Evolutionary conservation across 2,797 vertebrate species (phyloP), one percentile per base, ranked within the genome.

Genomic region (Myripristis murdjan): DNA sequence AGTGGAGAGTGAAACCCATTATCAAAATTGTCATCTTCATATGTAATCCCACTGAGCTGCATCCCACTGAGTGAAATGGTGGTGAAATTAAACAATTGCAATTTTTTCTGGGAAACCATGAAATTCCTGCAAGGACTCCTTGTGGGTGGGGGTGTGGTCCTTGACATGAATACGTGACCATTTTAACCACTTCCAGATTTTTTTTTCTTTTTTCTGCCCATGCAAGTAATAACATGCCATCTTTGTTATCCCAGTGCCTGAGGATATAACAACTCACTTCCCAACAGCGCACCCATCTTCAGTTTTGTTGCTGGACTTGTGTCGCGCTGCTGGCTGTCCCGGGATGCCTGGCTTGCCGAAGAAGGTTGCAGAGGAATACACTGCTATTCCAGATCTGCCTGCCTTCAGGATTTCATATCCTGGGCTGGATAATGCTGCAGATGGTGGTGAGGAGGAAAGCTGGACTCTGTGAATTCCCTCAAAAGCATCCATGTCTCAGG

Each of bases 381-480:
- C 89, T 2, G 85, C 81, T 60, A 94, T 90, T 70, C 91, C 93
- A 49, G 92, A 91, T 46, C 75, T 84, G 14, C 90, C 91, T 1
- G 79, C 18, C 55, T 82, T 86, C 24, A 94, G 48, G 61, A 95
- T 58, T 74, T 95, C 93, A 78, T 94, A 94, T 10, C 92, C 91
- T 1, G 83, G 92, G 58, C 64, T 60, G 2, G 85, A 73, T 39
- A 85, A 49, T 47, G 63, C 15, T 15, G 70, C 77, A 44, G 83
- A 53, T 0, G 92, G 85, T 2, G 91, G 90, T 68, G 94, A 92
- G 1, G 93, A 83, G 23, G 93, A 93, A 57, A 95, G 88, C 70
- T 85, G 91, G 73, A 95, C 91, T 0, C 75, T 81, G 82, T 95
- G 94, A 77, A 95, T 87, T 70, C 94, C 94, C 84, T 95, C 94